Base-by-base conservation (phyloP, 1,140 invertebrate genomes). In the Drosophila tsacasi region DNA sequence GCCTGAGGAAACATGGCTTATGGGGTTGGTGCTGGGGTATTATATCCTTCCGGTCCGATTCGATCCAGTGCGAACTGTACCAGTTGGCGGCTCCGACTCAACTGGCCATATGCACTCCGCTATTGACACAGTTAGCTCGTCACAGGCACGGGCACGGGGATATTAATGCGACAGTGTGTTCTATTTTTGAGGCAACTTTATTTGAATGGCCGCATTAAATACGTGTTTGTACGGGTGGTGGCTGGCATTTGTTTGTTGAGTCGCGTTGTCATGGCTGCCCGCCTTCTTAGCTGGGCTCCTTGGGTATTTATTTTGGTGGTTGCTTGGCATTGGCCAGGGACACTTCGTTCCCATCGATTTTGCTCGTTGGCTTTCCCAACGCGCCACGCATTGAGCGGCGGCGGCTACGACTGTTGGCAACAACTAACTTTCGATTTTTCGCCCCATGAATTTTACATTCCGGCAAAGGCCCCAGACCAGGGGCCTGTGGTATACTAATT, bases 1-100 rank as follows among this genome's bases (percentile, higher is more conserved):
- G 91, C 83, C 65, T 92, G 91, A 8, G 92, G 91, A 73, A 69
- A 90, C 92, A 93, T 93, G 40, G 40, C 62, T 65, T 65, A n/a
- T 3, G 25, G 23, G 13, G 7, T 8, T 32, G 32, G 13, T 5
- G 17, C 25, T 30, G 25, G 12, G 3, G 7, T 37, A 1, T 15
- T 21, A 13, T 44, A 32, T 61, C 27, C 40, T 46, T 79, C 30
- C 23, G 3, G 37, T 52, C 25, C 30, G 35, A n/a, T 23, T 25
- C 17, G 13, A 46, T 32, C 21, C 40, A 30, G 23, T 47, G 47
- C 47, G 75, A 76, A 60, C 54, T 50, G 64, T 57, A 55, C 44
- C 64, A 50, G 50, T 66, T 52, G 66, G 27, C 57, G 47, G 76
- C 59, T 59, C 39, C 63, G 52, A 79, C 67, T 68, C 64, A 77